Evolutionary conservation across 35 echinoderm and acorn worm species (phyloP).

Genomic region (Strongylocentrotus purpuratus): DNA sequence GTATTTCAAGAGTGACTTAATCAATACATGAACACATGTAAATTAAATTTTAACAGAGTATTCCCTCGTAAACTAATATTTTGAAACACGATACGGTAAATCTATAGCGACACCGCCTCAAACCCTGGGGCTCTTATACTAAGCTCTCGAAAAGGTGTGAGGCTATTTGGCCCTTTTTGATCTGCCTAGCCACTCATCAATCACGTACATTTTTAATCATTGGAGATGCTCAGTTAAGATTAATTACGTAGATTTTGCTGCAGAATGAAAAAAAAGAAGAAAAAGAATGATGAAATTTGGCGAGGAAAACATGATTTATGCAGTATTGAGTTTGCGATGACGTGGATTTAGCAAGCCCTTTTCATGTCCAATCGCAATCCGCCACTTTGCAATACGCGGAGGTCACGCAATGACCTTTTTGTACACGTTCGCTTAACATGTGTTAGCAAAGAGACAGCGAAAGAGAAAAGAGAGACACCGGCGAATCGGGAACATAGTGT

Average conservation of each 20-base stretch:
- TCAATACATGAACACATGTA: too few species aligned
- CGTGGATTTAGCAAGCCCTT: constrained; percentile 21
- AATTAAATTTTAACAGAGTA: neutral
- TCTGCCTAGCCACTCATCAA: neutral
- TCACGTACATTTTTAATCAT: constrained; percentile 27
- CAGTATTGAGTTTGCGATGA: constrained; percentile 23
- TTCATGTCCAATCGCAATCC: constrained; percentile 23
- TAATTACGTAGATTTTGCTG: neutral
- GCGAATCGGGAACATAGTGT: neutral
- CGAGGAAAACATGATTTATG: neutral
- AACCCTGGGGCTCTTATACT: neutral
- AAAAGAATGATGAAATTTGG: constrained; percentile 32
- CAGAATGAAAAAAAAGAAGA: neutral
- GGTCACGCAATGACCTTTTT: constrained; percentile 31
- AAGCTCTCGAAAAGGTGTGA: neutral
- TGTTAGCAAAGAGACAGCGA: neutral
- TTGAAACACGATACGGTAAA: neutral
- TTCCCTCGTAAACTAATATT: neutral
- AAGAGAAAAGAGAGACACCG: neutral
- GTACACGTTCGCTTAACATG: constrained; percentile 45
- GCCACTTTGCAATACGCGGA: constrained; percentile 41
- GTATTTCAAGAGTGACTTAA: too few species aligned
- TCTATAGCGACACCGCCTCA: neutral
- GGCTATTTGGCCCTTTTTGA: neutral
- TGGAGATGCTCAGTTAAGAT: neutral